Conservation (phyloP, 2,797 vertebrate genomes). For the Malurus leucopterus region DNA sequence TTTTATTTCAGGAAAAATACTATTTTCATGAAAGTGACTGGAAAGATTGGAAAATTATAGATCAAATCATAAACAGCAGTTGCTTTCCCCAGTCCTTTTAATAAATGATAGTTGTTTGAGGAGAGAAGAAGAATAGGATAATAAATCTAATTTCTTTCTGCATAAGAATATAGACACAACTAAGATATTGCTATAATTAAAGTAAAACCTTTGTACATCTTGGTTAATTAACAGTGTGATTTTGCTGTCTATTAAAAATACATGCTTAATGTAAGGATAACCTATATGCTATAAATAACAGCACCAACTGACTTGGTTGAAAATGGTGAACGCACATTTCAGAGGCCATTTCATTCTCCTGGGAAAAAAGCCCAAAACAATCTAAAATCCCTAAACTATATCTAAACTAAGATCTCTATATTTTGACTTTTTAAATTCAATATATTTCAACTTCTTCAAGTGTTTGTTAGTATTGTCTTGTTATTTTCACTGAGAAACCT, state of each 20-base stretch:
- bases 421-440: not conserved
- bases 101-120: accelerated
- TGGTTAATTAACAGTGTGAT: not conserved
- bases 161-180: not conserved
- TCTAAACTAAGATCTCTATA: not conserved
- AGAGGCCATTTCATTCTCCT: not conserved
- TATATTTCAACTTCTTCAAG: not conserved
- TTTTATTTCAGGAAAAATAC: not conserved
- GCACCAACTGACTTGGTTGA: not conserved
- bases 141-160: not conserved
- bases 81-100: not conserved
- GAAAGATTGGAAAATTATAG: not conserved
- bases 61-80: not conserved
- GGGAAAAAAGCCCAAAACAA: not conserved
- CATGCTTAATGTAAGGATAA: not conserved
- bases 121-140: not conserved
- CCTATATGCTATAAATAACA: not conserved
- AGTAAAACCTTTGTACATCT: not conserved
- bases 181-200: not conserved
- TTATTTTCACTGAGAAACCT: conserved; percentile 38
- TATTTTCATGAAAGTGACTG: not conserved
- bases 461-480: not conserved
- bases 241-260: not conserved
- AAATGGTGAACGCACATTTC: not conserved
- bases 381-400: not conserved